phyloP scores from a whole-genome alignment of 2,888 invertebrate species.

The Caenorhabditis sulstoni region DNA sequence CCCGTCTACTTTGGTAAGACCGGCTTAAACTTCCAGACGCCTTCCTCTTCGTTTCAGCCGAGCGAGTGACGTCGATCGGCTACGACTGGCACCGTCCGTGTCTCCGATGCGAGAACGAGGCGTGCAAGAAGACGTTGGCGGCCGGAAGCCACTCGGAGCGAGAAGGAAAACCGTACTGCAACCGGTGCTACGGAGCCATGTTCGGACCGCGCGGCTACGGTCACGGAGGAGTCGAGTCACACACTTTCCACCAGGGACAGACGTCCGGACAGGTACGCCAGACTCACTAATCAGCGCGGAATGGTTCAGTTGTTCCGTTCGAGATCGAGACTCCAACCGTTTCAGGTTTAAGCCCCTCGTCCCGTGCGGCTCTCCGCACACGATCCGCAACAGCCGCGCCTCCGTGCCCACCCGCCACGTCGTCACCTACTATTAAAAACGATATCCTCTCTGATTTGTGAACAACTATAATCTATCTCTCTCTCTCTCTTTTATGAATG shows the following conservation, averaged over 20 bases:
- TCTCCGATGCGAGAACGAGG: slow-evolving; percentile 84
- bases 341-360: slow-evolving; percentile 56
- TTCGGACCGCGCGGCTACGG: slow-evolving; percentile 85
- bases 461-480: background rate
- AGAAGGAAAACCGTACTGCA: slow-evolving; percentile 87
- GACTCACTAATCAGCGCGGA: slow-evolving; percentile 13
- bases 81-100: slow-evolving; percentile 87
- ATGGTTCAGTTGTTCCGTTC: slow-evolving; percentile 35
- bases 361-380: slow-evolving; percentile 21
- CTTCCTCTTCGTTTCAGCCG: slow-evolving; percentile 83
- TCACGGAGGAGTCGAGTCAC: slow-evolving; percentile 83
- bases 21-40: background rate
- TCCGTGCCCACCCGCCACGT: slow-evolving; percentile 57
- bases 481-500: slow-evolving; percentile 19
- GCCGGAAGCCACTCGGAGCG: slow-evolving; percentile 86
- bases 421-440: slow-evolving; percentile 57
- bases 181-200: slow-evolving; percentile 86
- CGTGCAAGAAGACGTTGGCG: slow-evolving; percentile 86
- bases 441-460: slow-evolving; percentile 12
- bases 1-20: slow-evolving; percentile 80
- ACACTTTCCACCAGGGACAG: slow-evolving; percentile 82
- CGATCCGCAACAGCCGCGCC: slow-evolving; percentile 52
- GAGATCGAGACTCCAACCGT: slow-evolving; percentile 10
- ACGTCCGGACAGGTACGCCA: slow-evolving; percentile 64
- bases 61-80: slow-evolving; percentile 86